phyloP scores from a whole-genome alignment of 1,140 invertebrate species.

The Eurosta solidaginis region DNA sequence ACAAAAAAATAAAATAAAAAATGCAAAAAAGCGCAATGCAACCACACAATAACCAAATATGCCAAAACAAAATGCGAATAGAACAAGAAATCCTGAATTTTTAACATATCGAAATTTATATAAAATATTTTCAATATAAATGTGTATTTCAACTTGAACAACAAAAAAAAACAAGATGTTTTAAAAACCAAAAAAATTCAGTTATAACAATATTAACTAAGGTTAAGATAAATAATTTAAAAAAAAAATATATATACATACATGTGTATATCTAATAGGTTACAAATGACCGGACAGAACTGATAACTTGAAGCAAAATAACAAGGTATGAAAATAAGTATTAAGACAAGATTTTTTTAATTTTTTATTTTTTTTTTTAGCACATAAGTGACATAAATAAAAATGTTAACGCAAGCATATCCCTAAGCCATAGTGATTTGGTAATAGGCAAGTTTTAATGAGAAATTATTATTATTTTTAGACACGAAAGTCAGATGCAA shows the following conservation, averaged over 20 bases:
- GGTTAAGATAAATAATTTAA: neutral
- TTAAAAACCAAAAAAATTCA: neutral
- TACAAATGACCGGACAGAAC: neutral
- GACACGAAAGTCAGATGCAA: no score
- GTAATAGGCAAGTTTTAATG: no score
- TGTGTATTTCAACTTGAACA: conserved; percentile 25
- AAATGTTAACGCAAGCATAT: no score
- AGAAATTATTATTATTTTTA: no score
- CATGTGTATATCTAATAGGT: neutral
- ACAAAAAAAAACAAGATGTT: neutral
- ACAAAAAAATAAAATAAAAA: neutral
- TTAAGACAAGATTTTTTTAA: neutral
- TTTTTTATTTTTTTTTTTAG: neutral
- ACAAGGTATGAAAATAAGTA: neutral
- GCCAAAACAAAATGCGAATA: conserved; percentile 26
- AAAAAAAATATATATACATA: neutral
- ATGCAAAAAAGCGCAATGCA: neutral
- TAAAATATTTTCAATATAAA: conserved; percentile 31
- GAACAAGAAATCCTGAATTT: conserved; percentile 32
- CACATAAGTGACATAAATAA: neutral
- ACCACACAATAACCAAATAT: conserved; percentile 27
- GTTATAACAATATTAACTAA: neutral
- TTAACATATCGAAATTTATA: conserved; percentile 36
- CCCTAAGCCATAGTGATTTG: no score
- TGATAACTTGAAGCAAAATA: neutral